Evolutionary conservation across 2,797 vertebrate species (phyloP).

Genomic region (Pipistrellus pipistrellus): DNA sequence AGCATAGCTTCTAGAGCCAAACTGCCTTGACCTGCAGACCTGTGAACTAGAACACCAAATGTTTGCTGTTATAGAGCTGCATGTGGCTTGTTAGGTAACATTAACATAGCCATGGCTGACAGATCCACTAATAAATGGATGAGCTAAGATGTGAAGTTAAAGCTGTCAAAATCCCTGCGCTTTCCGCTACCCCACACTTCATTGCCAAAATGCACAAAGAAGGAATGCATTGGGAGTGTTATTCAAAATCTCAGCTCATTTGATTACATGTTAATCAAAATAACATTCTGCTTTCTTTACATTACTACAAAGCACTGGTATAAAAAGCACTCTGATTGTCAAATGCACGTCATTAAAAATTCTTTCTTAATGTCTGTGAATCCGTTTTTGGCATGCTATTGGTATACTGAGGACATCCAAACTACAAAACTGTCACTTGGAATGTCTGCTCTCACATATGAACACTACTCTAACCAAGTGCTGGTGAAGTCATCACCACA

Average conservation of each 20-base stretch:
- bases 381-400: neutral
- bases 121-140: neutral
- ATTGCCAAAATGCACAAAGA: neutral
- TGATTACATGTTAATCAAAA: constrained; percentile 47
- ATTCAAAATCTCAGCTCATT: constrained; percentile 14
- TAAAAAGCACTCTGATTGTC: constrained; percentile 45
- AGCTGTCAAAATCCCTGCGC: neutral
- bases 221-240: neutral
- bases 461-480: constrained; percentile 22
- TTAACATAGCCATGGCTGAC: neutral
- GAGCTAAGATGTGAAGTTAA: constrained; percentile 35
- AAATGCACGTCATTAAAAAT: constrained; percentile 59
- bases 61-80: neutral
- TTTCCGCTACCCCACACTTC: neutral
- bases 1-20: neutral
- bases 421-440: neutral
- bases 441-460: constrained; percentile 30
- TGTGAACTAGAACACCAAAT: neutral
- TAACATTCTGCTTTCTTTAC: neutral
- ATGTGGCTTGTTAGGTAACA: neutral
- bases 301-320: constrained; percentile 1
- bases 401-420: neutral
- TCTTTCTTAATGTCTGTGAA: constrained; percentile 26
- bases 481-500: constrained; percentile 76
- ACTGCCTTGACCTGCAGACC: neutral